Evolutionary conservation across 2,888 invertebrate genomes (phyloP), one percentile per base, ranked within the genome.

Genomic region (Pollenia amentaria): DNA sequence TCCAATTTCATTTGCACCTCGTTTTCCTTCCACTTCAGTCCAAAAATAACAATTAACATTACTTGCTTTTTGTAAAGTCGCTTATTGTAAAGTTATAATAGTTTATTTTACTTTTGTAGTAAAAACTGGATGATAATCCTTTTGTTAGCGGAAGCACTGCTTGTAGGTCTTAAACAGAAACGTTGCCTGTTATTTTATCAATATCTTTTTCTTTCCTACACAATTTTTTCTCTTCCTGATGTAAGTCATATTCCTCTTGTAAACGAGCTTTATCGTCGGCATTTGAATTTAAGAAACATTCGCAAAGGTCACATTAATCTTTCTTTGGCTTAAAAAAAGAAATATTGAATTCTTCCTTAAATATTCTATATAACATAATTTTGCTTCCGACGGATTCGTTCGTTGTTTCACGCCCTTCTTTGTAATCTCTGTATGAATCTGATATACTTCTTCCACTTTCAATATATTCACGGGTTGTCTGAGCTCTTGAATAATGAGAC

Each of bases 81-180:
- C 89, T 89, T n/a, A 90, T 77, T 64, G 90, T 91, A 55, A 91
- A 90, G 84, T 90, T 72, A 14, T 72, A 73, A 21, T 79, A 67
- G 18, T 69, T 77, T 46, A 75, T 69, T 79, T 60, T 80, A 48
- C 64, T 75, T 76, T 51, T 84, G 44, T 84, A 87, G 69, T 84
- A 87, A 84, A 80, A 84, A 40, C 73, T 77, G 16, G 87, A 84
- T 53, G 78, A n/a, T 14, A 72, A 12, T n/a, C 82, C 84, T 84
- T 73, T 84, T 77, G 83, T 80, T 18, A 84, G 65, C 29, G 82
- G 67, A 46, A 83, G 57, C 42, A 84, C 70, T 78, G 73, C 83
- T 70, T 85, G 82, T 53, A 87, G 70, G 64, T 85, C 87, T 40
- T 84, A 87, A 18, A 85, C 82, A 82, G 72, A 76, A 67, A 78